These are phyloP conservation scores for Cheilosia scutellata DNA, from an alignment of 2,888 invertebrate species.

Conservation along the genomic window DNA sequence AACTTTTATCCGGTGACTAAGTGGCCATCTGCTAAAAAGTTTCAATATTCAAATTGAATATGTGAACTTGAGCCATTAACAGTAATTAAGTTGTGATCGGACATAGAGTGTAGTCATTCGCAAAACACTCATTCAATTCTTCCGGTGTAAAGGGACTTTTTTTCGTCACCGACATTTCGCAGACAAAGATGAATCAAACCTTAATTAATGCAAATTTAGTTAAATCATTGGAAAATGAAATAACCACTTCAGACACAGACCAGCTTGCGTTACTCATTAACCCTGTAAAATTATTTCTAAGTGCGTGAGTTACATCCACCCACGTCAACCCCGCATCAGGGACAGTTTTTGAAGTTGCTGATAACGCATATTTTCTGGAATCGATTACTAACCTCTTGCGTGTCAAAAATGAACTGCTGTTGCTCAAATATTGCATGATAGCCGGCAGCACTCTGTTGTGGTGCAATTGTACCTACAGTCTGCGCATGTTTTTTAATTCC, in stretches of 20 bases:
- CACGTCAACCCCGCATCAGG: conserved; percentile 22
- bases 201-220: conserved; percentile 51
- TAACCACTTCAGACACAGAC: conserved; percentile 11
- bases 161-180: conserved; percentile 32
- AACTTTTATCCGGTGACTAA: conserved; percentile 34
- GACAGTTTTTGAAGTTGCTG: neutral
- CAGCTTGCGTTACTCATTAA: conserved; percentile 38
- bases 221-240: conserved; percentile 44
- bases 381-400: conserved; percentile 64
- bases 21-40: conserved; percentile 4
- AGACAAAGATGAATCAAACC: conserved; percentile 47
- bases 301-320: conserved; percentile 58
- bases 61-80: neutral
- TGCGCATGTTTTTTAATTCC: neutral
- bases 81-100: conserved; percentile 10
- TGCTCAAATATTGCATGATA: conserved; percentile 60
- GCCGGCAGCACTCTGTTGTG: conserved; percentile 58
- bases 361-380: conserved; percentile 34
- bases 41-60: conserved; percentile 12
- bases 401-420: conserved; percentile 64
- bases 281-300: neutral
- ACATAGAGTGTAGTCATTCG: conserved; percentile 25
- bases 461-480: conserved; percentile 29
- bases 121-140: conserved; percentile 38
- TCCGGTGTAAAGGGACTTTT: conserved; percentile 55